These are phyloP conservation scores for Chaitophorus viminalis DNA, from an alignment of 2,888 invertebrate genomes.

Conservation along the genomic window DNA sequence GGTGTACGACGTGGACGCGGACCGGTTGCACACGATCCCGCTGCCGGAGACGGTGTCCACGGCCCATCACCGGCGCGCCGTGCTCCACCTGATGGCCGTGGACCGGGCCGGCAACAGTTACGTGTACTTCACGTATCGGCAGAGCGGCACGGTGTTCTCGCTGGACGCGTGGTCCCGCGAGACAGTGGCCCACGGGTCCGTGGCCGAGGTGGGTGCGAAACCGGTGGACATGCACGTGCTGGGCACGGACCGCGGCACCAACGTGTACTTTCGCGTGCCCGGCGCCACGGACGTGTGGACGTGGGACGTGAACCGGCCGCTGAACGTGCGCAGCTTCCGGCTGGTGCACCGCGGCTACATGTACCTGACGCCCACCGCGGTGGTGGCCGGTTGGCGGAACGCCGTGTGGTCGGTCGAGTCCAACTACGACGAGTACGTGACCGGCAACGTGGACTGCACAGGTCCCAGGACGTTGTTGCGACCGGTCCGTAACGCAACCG, in stretches of 20 bases:
- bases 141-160: conserved; percentile 4
- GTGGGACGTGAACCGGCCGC: conserved; percentile 53
- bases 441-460: conserved; percentile 40
- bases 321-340: conserved; percentile 7
- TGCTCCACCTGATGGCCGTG: conserved; percentile 2
- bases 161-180: conserved; percentile 31
- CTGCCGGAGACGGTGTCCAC: conserved; percentile 25
- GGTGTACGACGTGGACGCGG: conserved; percentile 1
- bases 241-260: conserved; percentile 40
- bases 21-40: neutral
- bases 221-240: conserved; percentile 26
- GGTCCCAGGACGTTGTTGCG: conserved; percentile 29
- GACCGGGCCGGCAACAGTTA: neutral
- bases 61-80: neutral
- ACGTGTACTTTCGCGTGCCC: conserved; percentile 17
- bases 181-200: neutral
- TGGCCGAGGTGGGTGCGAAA: conserved; percentile 28
- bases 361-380: conserved; percentile 24
- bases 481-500: neutral
- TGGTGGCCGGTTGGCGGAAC: conserved; percentile 28
- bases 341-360: conserved; percentile 41
- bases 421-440: conserved; percentile 30
- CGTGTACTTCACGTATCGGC: conserved; percentile 37
- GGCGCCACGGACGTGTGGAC: conserved; percentile 11
- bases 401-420: conserved; percentile 37